Base-by-base conservation (phyloP, 2,888 invertebrate genomes). In the Sarcophaga variegata region DNA sequence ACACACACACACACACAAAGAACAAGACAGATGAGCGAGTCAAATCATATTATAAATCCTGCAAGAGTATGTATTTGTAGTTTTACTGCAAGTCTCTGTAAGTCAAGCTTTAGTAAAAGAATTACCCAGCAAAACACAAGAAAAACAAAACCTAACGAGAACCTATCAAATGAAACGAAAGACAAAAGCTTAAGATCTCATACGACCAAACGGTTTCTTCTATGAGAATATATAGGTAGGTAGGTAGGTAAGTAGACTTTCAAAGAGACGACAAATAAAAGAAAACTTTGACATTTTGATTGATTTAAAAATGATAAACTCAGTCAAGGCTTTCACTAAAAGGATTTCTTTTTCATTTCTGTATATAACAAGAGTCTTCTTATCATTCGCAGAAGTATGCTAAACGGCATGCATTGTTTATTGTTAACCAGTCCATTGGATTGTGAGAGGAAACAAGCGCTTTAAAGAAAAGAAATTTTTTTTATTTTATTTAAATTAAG, bases 251-350 rank as follows among this genome's bases (percentile, higher is more conserved):
- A 10, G 8, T 37, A 37, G 37, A 2, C 8, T 11, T 60, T 72
- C 17, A 70, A 76, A 37, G 63, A 22, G 20, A 37, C 37, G 3
- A 37, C 37, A 37, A 37, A 37, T 6, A 37, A 37, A 37, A 8
- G 37, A 37, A 37, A 37, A 37, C 8, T 66, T 77, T 77, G 70
- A 77, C 76, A 67, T 74, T 78, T 77, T 81, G 69, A 77, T 77
- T 78, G 78, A 85, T 81, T 85, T 81, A 77, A 77, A 79, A 82
- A 63, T 49, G 82, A 76, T 83, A 77, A 81, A 81, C 47, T 81
- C 25, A 78, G 72, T 59, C 59, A 72, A 72, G 60, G 59, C 25
- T 63, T 22, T 72, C 64, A 37, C 4, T 71, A 37, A 17, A 49
- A 69, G 45, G 45, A 78, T 60, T 69, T 59, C 20, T 27, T 60